Base-by-base conservation (phyloP, 2,797 vertebrate species). In the Acanthornis magna region DNA sequence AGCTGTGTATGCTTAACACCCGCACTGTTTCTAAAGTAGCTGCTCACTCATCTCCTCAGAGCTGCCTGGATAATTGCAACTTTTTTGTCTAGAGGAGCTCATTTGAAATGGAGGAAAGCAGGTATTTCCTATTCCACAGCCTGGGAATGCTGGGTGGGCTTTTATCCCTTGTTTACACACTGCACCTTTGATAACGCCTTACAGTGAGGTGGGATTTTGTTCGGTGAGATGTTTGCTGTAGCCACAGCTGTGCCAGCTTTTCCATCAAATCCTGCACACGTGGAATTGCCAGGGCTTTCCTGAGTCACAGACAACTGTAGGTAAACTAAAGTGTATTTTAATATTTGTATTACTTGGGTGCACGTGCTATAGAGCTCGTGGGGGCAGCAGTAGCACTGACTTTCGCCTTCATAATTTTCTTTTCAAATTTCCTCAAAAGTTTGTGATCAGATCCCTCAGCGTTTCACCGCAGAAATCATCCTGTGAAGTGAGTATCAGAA, bases 61-160 rank as follows among this genome's bases (percentile, higher is more conserved):
- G 83, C 80, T 95, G 51, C 92, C 89, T 73, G 89, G 90, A 81
- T 96, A 88, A 91, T 76, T 78, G 84, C 70, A 89, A 78, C 20
- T 53, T 91, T 97, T 95, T 93, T 85, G 91, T 97, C 80, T 87
- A 4, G 66, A 70, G 45, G 74, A 79, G 53, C 93, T 96, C 66
- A 94, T 55, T 77, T 91, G 92, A 97, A 96, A 97, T 93, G 57
- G 95, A 92, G 96, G 95, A 96, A 85, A 76, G 85, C 61, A 88
- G 43, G 29, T 50, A 89, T 97, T 97, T 96, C 88, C 92, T 93
- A 45, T 85, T 70, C 48, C 65, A 19, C 45, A 87, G 82, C 68
- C 73, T 96, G 92, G 80, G 86, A 97, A 95, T 15, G 8, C 29
- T 70, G 61, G 21, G 22, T 82, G 58, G 78, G 80, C 96, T 97